Base-by-base conservation (phyloP, 2,888 invertebrate species). In the Mythimna loreyi region DNA sequence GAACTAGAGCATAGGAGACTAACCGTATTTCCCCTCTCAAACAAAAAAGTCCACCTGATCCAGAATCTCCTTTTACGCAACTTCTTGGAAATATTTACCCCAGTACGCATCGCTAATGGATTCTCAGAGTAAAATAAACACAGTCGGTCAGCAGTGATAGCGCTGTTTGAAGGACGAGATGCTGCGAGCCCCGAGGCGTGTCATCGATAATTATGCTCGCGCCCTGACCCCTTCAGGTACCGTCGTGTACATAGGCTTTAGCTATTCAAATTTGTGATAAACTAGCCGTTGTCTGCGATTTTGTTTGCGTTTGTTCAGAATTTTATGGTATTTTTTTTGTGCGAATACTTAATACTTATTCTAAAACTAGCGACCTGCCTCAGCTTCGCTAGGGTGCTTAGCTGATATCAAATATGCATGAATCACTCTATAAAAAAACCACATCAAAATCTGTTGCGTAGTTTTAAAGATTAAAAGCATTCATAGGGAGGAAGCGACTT, bases 141-240 rank as follows among this genome's bases (percentile, higher is more conserved):
- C 49, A 64, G 43, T 16, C 61, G 36, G 36, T 57, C 33, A 33
- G 47, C 50, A 55, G 58, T 69, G 81, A 77, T 64, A 50, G 76
- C 65, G 8, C 49, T 75, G 86, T 87, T 90, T 86, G 89, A 90
- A 92, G 91, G 89, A 89, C 89, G 87, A 77, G 85, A 75, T 75
- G 82, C 84, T 83, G 83, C 82, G 72, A 70, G 83, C 80, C 76
- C 78, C 62, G 77, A 85, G 87, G 92, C 94, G 91, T 94, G 92
- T 91, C 94, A 94, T 94, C 93, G 89, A 87, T 94, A 93, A 94
- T 94, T 91, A 88, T 61, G 76, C 81, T 49, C 82, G 85, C 87
- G 87, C 90, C 90, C 91, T 93, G 93, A 93, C 94, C 94, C 84
- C 86, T 88, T 85, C 83, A 40, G 68, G 88, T 88, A 89, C 63